A percentile compares a stretch with the other conserved stretches of the same genome.
Conservation (phyloP, 2,888 invertebrate species). For the Leptinotarsa peninsularis region DNA sequence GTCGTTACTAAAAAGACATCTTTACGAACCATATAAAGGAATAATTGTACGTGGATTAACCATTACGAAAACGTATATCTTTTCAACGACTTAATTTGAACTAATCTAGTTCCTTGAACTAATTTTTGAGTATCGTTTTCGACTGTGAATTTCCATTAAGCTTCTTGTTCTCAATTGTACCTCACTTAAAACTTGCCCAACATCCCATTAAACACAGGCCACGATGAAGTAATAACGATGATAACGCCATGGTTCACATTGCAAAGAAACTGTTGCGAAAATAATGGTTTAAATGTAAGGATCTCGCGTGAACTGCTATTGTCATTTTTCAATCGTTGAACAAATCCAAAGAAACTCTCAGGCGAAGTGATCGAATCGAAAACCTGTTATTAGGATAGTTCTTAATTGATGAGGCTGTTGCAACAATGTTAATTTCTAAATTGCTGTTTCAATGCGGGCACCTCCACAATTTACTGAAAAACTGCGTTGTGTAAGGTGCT, state of each 20-base stretch:
- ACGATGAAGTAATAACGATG: slow-evolving; percentile 16
- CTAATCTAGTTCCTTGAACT: not conserved
- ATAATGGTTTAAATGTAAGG: not conserved
- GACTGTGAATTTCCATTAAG: not conserved
- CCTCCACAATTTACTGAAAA: slow-evolving; percentile 5
- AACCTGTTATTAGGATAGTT: not conserved
- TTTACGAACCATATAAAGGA: no score
- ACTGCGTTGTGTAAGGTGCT: not conserved
- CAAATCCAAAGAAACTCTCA: not conserved
- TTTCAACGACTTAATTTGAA: no score
- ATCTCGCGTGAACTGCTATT: not conserved
- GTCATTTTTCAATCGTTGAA: slow-evolving; percentile 2
- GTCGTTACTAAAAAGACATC: no score
- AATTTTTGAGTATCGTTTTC: not conserved
- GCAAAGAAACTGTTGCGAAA: slow-evolving; percentile 13
- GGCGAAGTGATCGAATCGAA: not conserved
- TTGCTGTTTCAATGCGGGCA: slow-evolving; percentile 9
- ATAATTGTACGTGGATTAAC: no score
- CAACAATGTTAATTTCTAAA: not conserved
- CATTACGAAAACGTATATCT: no score
- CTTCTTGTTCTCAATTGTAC: slow-evolving; percentile 1
- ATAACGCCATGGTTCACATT: not conserved
- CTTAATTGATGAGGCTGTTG: not conserved
- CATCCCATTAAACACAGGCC: not conserved
- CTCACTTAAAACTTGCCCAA: slow-evolving; percentile 7